These are phyloP conservation scores for Watersipora subatra DNA, from an alignment of 1,140 invertebrate species.

Conservation along the genomic window DNA sequence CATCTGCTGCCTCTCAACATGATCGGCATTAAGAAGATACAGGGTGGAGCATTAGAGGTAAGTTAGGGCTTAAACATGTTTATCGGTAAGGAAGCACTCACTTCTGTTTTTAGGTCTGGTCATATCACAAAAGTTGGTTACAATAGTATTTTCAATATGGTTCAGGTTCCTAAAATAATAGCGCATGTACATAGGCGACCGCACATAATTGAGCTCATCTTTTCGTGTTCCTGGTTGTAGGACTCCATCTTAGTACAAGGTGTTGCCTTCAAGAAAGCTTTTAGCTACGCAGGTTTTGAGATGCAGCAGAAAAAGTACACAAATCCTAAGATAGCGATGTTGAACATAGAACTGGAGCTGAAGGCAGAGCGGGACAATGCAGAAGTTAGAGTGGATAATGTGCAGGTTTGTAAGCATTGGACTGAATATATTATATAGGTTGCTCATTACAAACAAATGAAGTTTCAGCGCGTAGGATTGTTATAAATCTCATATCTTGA, in stretches of 20 bases:
- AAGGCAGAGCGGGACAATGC: slow-evolving; percentile 97
- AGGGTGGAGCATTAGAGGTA: slow-evolving; percentile 79
- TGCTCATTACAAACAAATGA: too few relatives aligned
- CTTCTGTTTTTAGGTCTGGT: too few relatives aligned
- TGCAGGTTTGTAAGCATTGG: slow-evolving; percentile 51
- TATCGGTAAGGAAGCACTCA: too few relatives aligned
- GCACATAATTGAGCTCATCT: too few relatives aligned
- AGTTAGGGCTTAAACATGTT: too few relatives aligned
- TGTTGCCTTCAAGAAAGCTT: slow-evolving; percentile 99
- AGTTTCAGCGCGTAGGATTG: too few relatives aligned
- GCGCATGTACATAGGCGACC: too few relatives aligned
- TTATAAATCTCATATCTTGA: background rate
- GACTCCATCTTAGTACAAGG: slow-evolving; percentile 83
- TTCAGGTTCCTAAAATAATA: too few relatives aligned
- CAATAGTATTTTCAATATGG: too few relatives aligned
- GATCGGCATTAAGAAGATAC: slow-evolving; percentile 98
- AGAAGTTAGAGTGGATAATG: slow-evolving; percentile 83
- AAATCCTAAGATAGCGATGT: slow-evolving; percentile 83
- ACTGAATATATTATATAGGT: too few relatives aligned
- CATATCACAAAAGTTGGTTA: too few relatives aligned
- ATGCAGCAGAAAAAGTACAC: slow-evolving; percentile 95
- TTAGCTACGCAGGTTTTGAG: slow-evolving; percentile 98
- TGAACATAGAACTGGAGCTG: slow-evolving; percentile 95
- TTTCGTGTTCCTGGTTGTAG: slow-evolving; percentile 28
- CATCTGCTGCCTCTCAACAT: slow-evolving; percentile 89